Conservation (phyloP, 2,888 invertebrate genomes). For the Coecobrya sp. region DNA sequence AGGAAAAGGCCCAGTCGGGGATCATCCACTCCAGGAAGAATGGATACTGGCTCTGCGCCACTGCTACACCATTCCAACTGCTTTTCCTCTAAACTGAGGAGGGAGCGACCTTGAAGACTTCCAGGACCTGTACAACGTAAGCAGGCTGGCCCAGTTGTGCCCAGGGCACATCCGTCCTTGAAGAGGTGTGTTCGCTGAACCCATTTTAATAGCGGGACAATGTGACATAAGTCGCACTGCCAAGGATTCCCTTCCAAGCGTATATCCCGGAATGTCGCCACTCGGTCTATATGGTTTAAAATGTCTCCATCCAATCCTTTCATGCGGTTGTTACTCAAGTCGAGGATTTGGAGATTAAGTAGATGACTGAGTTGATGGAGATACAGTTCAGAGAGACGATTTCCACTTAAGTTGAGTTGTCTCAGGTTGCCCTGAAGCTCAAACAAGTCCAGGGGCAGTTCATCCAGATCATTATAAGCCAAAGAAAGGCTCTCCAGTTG, state of each 20-base stretch:
- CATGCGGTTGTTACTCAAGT: constrained; percentile 92
- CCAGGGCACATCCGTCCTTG: constrained; percentile 68
- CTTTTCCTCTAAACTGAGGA: constrained; percentile 81
- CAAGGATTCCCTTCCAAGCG: constrained; percentile 90
- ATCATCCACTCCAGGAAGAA: constrained; percentile 89
- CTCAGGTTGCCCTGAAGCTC: constrained; percentile 90
- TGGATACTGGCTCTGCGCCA: constrained; percentile 70
- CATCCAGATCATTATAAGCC: constrained; percentile 90
- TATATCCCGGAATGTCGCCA: constrained; percentile 57
- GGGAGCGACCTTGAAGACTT: constrained; percentile 40
- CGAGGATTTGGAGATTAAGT: constrained; percentile 90
- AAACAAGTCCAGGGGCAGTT: constrained; percentile 89
- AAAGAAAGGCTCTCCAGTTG: constrained; percentile 83
- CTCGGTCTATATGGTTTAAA: constrained; percentile 89
- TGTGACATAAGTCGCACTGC: constrained; percentile 91
- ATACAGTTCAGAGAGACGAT: constrained; percentile 90
- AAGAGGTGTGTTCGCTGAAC: constrained; percentile 50
- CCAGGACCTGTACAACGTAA: constrained; percentile 73
- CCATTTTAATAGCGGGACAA: constrained; percentile 87
- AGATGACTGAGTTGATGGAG: constrained; percentile 89
- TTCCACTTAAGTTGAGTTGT: constrained; percentile 92
- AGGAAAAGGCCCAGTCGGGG: constrained; percentile 89
- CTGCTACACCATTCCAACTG: constrained; percentile 86
- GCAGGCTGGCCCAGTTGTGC: constrained; percentile 59
- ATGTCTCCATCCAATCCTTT: constrained; percentile 90